These are phyloP conservation scores for Drosophila suzukii DNA, from an alignment of 1,140 invertebrate species.

Conservation along the genomic window DNA sequence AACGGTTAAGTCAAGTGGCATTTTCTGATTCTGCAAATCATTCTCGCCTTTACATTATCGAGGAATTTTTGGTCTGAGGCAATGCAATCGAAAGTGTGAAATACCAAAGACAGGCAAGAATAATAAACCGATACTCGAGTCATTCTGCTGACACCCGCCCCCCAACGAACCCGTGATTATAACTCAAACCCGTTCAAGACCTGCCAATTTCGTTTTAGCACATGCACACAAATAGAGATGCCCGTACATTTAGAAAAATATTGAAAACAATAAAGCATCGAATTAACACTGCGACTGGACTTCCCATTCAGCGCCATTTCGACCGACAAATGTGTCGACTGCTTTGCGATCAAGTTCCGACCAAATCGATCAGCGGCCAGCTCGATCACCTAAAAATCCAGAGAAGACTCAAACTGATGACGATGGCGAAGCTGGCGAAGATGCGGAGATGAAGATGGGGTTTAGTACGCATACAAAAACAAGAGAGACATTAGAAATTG, in stretches of 20 bases:
- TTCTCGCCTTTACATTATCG: conserved; percentile 56
- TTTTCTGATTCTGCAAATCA: conserved; percentile 75
- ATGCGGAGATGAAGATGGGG: conserved; percentile 44
- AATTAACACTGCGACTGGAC: conserved; percentile 59
- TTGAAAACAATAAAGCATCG: conserved; percentile 46
- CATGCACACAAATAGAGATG: background rate
- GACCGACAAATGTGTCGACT: conserved; percentile 58
- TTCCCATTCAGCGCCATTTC: conserved; percentile 53
- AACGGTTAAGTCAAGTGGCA: conserved; percentile 76
- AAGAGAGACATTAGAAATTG: conserved; percentile 75
- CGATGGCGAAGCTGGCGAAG: conserved; percentile 19
- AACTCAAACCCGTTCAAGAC: conserved; percentile 40
- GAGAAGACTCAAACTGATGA: conserved; percentile 19
- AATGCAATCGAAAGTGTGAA: conserved; percentile 58
- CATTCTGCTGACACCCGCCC: conserved; percentile 22
- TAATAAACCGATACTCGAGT: conserved; percentile 37
- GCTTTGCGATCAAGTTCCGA: conserved; percentile 48
- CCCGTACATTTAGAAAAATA: conserved; percentile 24
- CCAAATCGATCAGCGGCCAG: conserved; percentile 56
- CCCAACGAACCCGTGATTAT: conserved; percentile 10
- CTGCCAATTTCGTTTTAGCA: conserved; percentile 43
- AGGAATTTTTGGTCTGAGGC: conserved; percentile 54
- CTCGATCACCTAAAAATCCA: conserved; percentile 17
- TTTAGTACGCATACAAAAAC: conserved; percentile 74
- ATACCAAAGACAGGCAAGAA: conserved; percentile 53